Base-by-base conservation (phyloP, 2,797 vertebrate species). In the Pseudomugil gertrudae region DNA sequence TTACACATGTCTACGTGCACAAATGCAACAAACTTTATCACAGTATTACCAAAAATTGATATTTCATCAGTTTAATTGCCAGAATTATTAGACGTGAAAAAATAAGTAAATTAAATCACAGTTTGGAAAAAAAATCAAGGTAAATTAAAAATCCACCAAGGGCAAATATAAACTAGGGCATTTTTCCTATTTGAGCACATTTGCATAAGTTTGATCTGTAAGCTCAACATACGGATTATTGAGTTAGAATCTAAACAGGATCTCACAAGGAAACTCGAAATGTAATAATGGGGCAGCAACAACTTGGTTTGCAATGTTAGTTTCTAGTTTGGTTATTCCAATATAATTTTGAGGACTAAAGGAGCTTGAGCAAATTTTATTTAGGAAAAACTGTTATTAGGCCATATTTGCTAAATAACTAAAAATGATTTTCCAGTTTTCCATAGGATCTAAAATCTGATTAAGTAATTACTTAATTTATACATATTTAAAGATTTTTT, bases 1-100 rank as follows among this genome's bases (percentile, higher is more conserved):
- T 57, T 30, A 50, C 7, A 26, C 29, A 29, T 8, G 17, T 13
- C 14, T 13, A 30, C 40, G 71, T 29, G 21, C 63, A 19, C 38
- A 52, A 30, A 55, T 13, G 63, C 1, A 27, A 17, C 61, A 52
- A 76, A 23, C 30, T 48, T n/a, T 54, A 60, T 67, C 21, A 55
- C 17, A 38, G 36, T 72, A 47, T 65, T 84, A 61, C 21, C 3
- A 35, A 24, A 56, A 56, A 80, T 23, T 40, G 17, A 60, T 2
- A 40, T 40, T 6, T 10, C 53, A 29, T 24, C 56, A 33, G n/a
- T 33, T 62, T 23, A 9, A 53, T 17, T 23, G 19, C 17, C 4
- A 15, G 66, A 53, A 53, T 17, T 13, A 54, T 53, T 64, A 48
- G 63, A 10, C 9, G 36, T 9, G 0, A 30, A 7, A 30, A 19